Base-by-base conservation (phyloP, 2,797 vertebrate species). In the Poeciliopsis gracilis region DNA sequence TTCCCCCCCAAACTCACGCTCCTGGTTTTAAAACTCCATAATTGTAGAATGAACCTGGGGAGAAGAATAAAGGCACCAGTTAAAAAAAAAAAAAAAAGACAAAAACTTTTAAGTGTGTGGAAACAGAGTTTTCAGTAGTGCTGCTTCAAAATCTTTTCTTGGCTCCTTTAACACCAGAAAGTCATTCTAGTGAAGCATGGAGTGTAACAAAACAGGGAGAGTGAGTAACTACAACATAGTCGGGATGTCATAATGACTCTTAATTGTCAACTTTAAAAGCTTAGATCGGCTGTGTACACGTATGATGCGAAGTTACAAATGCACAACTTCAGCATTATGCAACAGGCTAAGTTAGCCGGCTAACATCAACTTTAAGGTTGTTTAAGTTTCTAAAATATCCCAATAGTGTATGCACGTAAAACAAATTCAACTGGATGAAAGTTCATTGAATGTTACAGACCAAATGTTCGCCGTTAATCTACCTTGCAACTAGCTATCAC, bases 1-100 rank as follows among this genome's bases (percentile, higher is more conserved):
- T 93, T 87, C 97, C 95, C 95, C 61, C 94, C 90, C 92, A 90
- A 93, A 85, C 76, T 57, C 79, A 75, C 84, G 53, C 76, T 82
- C 66, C 78, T 83, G 90, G 91, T 92, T 96, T 97, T 91, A 99
- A 91, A 97, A 95, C 97, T 96, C 98, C 98, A 99, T 99, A 97
- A 99, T 99, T 99, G 97, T 97, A 94, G 95, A 84, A 89, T 92
- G 93, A 82, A 94, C 97, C 98, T 99, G 85, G 66, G 75, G 74
- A 81, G 79, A 86, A 82, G 82, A 77, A 0, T 3, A 2, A 3
- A 69, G 11, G 33, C 3, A 70, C 23, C 12, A 30, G 0, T 25
- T 51, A 49, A 76, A 36, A 30, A 5, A 38, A 36, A 36, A 36
- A 47, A 66, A 15, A 15, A 1, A 5, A 10, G 5, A 57, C 11